Conservation (phyloP, 2,113 vertebrate genomes). For the Coracopsis vasa region DNA sequence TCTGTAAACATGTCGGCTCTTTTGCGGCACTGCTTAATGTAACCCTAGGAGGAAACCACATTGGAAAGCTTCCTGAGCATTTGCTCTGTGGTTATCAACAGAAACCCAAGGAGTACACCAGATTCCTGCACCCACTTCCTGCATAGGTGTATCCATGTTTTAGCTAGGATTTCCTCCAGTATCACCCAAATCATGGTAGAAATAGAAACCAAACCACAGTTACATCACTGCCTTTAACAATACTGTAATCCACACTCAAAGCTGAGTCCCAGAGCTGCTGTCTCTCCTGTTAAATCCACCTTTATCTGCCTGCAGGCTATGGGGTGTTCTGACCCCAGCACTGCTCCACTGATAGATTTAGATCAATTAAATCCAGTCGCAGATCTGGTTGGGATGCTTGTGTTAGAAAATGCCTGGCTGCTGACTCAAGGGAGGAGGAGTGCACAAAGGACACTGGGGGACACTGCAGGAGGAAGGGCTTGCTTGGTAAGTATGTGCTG, state of each 20-base stretch:
- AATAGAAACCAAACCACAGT: not conserved
- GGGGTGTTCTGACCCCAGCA: not conserved
- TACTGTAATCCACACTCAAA: not conserved
- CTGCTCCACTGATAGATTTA: not conserved
- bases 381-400: not conserved
- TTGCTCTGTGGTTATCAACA: not conserved
- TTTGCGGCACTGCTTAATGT: slow-evolving; percentile 93
- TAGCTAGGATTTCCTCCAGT: not conserved
- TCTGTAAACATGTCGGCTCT: slow-evolving; percentile 94
- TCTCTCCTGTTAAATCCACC: not conserved
- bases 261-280: not conserved
- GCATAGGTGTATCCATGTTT: not conserved
- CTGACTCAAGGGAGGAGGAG: not conserved
- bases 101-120: not conserved
- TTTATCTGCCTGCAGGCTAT: not conserved
- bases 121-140: not conserved
- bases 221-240: not conserved
- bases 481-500: not conserved
- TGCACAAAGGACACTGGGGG: not conserved
- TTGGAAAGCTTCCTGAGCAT: not conserved
- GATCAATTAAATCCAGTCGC: not conserved
- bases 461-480: not conserved
- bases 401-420: not conserved
- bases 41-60: slow-evolving; percentile 78
- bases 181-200: not conserved